A percentile compares a stretch with the other conserved stretches of the same genome.
Conservation (phyloP, 1,140 invertebrate species). For the Drosophila pruinosa region DNA sequence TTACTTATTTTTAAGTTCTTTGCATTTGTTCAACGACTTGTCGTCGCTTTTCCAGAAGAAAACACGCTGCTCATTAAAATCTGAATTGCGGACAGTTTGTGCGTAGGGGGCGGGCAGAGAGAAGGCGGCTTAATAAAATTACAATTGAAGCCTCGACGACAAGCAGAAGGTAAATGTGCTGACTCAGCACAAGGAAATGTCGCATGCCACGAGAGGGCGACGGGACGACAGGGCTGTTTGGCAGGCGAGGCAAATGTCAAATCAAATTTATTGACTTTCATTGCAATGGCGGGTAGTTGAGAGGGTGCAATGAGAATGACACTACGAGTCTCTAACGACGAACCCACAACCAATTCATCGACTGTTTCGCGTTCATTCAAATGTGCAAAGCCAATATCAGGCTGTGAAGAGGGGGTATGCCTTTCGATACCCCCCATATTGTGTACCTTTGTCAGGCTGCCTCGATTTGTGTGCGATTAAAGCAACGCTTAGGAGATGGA, state of each 20-base stretch:
- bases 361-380: conserved; percentile 68
- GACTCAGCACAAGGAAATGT: conserved; percentile 59
- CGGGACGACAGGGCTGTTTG: background rate
- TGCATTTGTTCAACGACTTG: background rate
- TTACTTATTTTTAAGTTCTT: background rate
- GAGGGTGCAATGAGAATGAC: conserved; percentile 29
- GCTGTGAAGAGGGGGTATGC: background rate
- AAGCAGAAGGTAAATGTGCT: conserved; percentile 61
- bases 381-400: conserved; percentile 77
- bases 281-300: conserved; percentile 52
- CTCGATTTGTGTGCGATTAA: conserved; percentile 62
- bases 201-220: too few species aligned
- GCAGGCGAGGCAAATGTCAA: conserved; percentile 70
- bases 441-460: conserved; percentile 49
- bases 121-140: conserved; percentile 61
- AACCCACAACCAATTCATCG: conserved; percentile 25
- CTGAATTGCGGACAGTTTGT: conserved; percentile 67
- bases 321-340: conserved; percentile 20
- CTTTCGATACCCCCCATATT: background rate
- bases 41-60: background rate
- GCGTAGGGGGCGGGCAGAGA: conserved; percentile 30
- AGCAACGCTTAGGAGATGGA: conserved; percentile 59
- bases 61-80: conserved; percentile 65
- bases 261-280: conserved; percentile 81
- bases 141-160: conserved; percentile 54